A percentile compares a stretch with the other conserved stretches of the same genome.
Evolutionary conservation across 1,140 invertebrate genomes (phyloP).

Genomic region (Zaprionus africanus): DNA sequence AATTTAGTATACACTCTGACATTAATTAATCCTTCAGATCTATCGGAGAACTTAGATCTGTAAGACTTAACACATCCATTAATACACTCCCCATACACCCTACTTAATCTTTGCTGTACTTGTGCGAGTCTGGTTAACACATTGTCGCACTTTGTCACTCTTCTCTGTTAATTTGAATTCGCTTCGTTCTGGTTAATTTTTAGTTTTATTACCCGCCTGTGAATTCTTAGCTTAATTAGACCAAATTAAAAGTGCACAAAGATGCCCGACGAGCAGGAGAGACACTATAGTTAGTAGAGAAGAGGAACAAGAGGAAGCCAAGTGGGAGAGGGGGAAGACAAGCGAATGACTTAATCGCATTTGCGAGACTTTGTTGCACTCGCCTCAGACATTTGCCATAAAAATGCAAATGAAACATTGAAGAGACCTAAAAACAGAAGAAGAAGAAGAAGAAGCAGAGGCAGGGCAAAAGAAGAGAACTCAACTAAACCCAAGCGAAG

Average conservation of each 20-base stretch:
- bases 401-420: slow-evolving; percentile 79
- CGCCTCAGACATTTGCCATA: slow-evolving; percentile 60
- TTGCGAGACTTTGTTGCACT: slow-evolving; percentile 70
- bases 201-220: slow-evolving; percentile 48
- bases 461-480: neutral
- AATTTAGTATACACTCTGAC: too few species aligned
- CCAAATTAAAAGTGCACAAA: slow-evolving; percentile 69
- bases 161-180: slow-evolving; percentile 39
- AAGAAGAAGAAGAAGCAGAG: slow-evolving; percentile 6
- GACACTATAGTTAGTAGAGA: slow-evolving; percentile 6
- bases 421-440: neutral
- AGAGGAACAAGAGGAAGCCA: slow-evolving; percentile 9
- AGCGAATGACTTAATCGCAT: slow-evolving; percentile 78
- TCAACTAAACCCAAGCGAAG: neutral
- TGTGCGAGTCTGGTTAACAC: neutral
- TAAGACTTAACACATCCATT: neutral
- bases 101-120: neutral
- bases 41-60: neutral
- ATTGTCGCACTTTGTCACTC: slow-evolving; percentile 14
- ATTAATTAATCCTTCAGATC: too few species aligned
- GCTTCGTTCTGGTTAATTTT: slow-evolving; percentile 23
- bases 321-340: slow-evolving; percentile 30
- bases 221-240: slow-evolving; percentile 71
- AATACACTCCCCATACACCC: neutral
- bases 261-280: slow-evolving; percentile 35